Percentiles rank a stretch among this genome's conserved stretches.
phyloP scores from a whole-genome alignment of 2,888 invertebrate species.

The Xylota sylvarum region DNA sequence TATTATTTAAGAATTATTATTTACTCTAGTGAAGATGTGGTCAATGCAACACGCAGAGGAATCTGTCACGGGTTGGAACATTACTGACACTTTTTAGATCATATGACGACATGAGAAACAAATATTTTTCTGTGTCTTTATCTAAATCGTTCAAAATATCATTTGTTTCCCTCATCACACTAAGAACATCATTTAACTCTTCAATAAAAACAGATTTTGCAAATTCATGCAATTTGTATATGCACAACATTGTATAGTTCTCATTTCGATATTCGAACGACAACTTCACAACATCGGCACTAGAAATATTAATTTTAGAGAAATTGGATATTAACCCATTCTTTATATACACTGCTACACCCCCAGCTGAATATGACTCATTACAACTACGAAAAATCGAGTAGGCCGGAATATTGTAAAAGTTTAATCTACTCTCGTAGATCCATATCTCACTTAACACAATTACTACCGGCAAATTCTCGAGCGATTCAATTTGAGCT shows the following conservation, averaged over 20 bases:
- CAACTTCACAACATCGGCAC: too few species aligned
- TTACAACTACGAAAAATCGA: constrained; percentile 4
- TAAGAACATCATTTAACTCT: too few species aligned
- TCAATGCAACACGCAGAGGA: constrained; percentile 9
- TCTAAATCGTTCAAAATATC: too few species aligned
- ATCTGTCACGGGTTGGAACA: constrained; percentile 5
- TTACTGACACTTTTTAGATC: constrained; percentile 14
- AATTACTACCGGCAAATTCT: constrained; percentile 11
- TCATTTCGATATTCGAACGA: too few species aligned
- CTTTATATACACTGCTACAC: constrained; percentile 20
- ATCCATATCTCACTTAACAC: background rate
- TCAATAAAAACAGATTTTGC: too few species aligned
- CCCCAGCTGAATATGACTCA: constrained; percentile 22
- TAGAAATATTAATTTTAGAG: too few species aligned
- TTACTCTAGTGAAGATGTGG: constrained; percentile 3
- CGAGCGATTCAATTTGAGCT: constrained; percentile 9
- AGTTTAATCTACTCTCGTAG: constrained; percentile 6
- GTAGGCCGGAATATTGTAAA: too few species aligned
- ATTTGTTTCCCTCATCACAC: too few species aligned
- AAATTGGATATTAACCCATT: too few species aligned
- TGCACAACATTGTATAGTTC: background rate
- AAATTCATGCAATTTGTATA: background rate
- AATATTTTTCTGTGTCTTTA: constrained; percentile 20
- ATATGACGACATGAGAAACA: constrained; percentile 17
- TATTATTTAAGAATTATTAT: background rate